Evolutionary conservation across 2,797 vertebrate genomes (phyloP).

Genomic region (Atherinosoma microstoma): DNA sequence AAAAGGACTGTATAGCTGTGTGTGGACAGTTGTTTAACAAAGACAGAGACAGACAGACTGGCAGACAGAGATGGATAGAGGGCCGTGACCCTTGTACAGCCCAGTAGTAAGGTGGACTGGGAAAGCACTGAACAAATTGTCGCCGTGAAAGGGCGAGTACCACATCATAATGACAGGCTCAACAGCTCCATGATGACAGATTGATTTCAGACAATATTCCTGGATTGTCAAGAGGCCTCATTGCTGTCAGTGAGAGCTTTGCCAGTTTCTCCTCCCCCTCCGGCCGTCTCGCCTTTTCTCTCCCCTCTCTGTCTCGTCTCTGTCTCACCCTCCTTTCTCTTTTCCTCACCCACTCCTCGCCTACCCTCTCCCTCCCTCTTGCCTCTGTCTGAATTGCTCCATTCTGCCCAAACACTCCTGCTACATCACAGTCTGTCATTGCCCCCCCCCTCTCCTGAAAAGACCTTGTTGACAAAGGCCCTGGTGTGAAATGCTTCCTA

Average conservation of each 20-base stretch:
- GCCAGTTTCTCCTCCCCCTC: slow-evolving; percentile 65
- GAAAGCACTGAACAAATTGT: slow-evolving; percentile 77
- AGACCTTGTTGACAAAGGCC: slow-evolving; percentile 71
- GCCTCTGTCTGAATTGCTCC: slow-evolving; percentile 62
- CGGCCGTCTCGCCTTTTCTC: slow-evolving; percentile 46
- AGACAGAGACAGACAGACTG: slow-evolving; percentile 53
- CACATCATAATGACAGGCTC: slow-evolving; percentile 74
- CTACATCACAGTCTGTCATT: slow-evolving; percentile 72
- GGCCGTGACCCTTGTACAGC: slow-evolving; percentile 62
- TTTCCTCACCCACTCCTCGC: slow-evolving; percentile 54
- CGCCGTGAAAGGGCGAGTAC: slow-evolving; percentile 74
- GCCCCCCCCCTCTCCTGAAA: slow-evolving; percentile 54
- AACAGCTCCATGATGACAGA: slow-evolving; percentile 73
- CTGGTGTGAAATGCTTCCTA: slow-evolving; percentile 70
- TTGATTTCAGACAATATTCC: slow-evolving; percentile 79
- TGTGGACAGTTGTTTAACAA: slow-evolving; percentile 49
- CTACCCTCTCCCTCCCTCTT: slow-evolving; percentile 42
- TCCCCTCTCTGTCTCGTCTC: slow-evolving; percentile 58
- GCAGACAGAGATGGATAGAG: slow-evolving; percentile 57
- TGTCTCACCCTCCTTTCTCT: slow-evolving; percentile 62
- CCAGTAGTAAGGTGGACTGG: slow-evolving; percentile 63
- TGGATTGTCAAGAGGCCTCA: slow-evolving; percentile 69
- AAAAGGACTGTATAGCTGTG: slow-evolving; percentile 13
- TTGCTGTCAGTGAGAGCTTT: slow-evolving; percentile 81
- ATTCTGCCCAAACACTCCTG: slow-evolving; percentile 69